A percentile compares a stretch with the other conserved stretches of the same genome.
Evolutionary conservation across 2,797 vertebrate genomes (phyloP).

Genomic region (Chelidonichthys spinosus): DNA sequence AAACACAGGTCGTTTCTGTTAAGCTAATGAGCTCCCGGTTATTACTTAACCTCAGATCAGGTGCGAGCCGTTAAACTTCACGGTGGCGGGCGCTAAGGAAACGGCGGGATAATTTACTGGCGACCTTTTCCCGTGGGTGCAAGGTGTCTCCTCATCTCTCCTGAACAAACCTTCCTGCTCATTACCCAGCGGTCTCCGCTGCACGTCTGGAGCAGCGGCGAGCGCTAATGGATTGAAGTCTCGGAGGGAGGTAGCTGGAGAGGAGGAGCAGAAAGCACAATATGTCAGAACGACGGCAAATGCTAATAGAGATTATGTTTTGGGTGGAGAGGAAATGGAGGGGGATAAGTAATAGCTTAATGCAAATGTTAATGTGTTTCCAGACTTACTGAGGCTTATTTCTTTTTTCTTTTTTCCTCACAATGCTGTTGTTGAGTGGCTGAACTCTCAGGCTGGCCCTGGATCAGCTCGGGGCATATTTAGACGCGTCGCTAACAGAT

Average conservation of each 20-base stretch:
- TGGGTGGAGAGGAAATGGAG: constrained; percentile 12
- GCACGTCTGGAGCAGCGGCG: constrained; percentile 28
- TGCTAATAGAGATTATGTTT: constrained; percentile 33
- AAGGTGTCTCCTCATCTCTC: constrained; percentile 38
- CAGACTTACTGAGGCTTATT: background rate
- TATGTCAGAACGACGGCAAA: constrained; percentile 25
- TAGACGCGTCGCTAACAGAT: constrained; percentile 14
- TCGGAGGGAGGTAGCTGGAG: constrained; percentile 24
- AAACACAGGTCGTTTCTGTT: constrained; percentile 11
- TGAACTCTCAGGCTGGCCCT: background rate
- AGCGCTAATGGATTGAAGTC: constrained; percentile 32
- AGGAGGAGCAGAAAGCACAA: constrained; percentile 37
- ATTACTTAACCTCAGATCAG: constrained; percentile 40
- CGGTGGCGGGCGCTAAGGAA: constrained; percentile 42
- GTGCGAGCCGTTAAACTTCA: constrained; percentile 27
- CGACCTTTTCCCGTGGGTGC: constrained; percentile 49
- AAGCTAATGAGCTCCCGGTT: constrained; percentile 40
- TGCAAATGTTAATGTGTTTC: constrained; percentile 42
- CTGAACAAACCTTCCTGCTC: constrained; percentile 40
- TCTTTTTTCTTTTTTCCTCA: background rate
- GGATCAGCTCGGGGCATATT: constrained; percentile 16
- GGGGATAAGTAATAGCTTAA: constrained; percentile 27
- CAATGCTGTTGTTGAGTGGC: background rate
- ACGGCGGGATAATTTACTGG: constrained; percentile 52
- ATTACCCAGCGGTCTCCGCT: constrained; percentile 37